These are phyloP conservation scores for Cryptotis parvus DNA, from an alignment of 2,113 vertebrate species.

Conservation along the genomic window DNA sequence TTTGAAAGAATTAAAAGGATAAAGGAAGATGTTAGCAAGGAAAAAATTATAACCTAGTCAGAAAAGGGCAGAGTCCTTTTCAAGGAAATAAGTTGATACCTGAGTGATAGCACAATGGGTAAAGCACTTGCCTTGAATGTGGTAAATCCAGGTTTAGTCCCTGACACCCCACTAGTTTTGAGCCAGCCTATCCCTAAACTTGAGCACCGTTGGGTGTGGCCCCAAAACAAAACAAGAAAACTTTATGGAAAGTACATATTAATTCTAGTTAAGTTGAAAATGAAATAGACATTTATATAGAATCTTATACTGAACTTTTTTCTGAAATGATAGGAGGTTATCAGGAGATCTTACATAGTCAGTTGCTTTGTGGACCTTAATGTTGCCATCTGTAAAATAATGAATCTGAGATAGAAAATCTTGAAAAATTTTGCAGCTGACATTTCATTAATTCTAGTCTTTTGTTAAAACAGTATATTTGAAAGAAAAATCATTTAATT, in stretches of 20 bases:
- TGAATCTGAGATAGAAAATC: neutral
- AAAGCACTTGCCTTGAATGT: too few relatives aligned
- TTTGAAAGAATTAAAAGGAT: neutral
- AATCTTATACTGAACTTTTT: neutral
- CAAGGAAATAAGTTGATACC: neutral
- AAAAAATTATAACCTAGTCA: neutral
- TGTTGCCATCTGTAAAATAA: neutral
- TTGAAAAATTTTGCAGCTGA: neutral
- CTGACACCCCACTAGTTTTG: neutral
- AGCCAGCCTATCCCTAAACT: too few relatives aligned
- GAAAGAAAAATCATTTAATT: neutral
- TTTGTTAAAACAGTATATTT: neutral
- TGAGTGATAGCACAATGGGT: neutral
- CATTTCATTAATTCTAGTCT: neutral
- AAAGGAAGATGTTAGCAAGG: neutral
- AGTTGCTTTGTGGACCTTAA: neutral
- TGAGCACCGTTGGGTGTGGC: too few relatives aligned
- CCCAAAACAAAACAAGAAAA: neutral
- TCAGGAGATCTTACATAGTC: neutral
- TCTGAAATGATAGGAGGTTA: neutral
- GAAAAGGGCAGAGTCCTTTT: neutral
- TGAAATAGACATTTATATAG: neutral
- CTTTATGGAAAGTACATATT: neutral
- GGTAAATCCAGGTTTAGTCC: too few relatives aligned
- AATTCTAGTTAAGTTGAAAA: neutral